Evolutionary conservation across 92 coral and sea anemone species (phyloP), one percentile per base, ranked within the genome.

Genomic region (Heteractis magnifica): DNA sequence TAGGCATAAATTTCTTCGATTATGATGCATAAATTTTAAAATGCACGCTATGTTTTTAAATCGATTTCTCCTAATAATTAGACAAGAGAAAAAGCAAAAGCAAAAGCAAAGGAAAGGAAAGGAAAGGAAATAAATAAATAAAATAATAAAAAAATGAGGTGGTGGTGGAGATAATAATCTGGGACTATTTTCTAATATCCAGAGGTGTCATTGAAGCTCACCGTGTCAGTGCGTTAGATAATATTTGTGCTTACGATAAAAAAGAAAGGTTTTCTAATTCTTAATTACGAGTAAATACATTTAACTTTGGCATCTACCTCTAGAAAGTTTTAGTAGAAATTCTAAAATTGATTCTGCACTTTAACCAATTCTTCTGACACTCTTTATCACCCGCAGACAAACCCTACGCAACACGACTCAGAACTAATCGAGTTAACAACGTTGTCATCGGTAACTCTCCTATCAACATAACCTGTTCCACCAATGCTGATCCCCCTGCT

Each of bases 401-500:
- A 34, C 98, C 98, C 14, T 73, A 78, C 16, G 81, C 83, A 3
- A 89, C 92, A 14, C 71, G 74, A 23, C 79, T 93, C 10, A 84
- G 81, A 12, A 79, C 90, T 4, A 89, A 84, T 58, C 89, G 75
- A 23, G 64, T 53, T 56, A 91, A 93, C 58, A 64, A 86, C 51
- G 79, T 89, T 34, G 93, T 91, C 74, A 12, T 53, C n/a, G 98
- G 98, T 5, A 93, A 93, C 82, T 86, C 85, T 5, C 92, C 86
- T 52, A 77, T 85, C 75, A 64, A 77, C 16, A 75, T 93, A 49
- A 87, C 76, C 19, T 93, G 98, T 80, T 83, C 83, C 50, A 74
- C 98, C 6, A 85, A 81, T 48, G 93, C 94, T 3, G 85, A 91
- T 52, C 98, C 98, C 2, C 92, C 88, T 4, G 93, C 84, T 34